Evolutionary conservation across 2,797 vertebrate species (phyloP).

Genomic region (Hyperoplus immaculatus): DNA sequence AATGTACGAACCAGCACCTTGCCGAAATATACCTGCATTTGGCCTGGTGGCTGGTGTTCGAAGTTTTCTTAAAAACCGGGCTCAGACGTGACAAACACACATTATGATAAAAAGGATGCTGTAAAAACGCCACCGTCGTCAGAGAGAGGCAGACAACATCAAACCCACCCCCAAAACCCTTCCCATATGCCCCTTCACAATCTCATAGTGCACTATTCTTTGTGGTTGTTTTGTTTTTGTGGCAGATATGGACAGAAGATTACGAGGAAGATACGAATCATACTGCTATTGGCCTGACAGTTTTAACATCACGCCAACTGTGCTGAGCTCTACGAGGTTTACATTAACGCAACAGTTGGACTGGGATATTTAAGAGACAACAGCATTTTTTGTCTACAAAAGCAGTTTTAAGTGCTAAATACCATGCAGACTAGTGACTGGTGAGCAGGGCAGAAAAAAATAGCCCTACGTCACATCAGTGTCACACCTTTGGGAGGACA

Average conservation of each 20-base stretch:
- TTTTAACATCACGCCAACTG: constrained; percentile 37
- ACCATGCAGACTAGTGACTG: constrained; percentile 73
- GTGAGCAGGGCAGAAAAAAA: constrained; percentile 53
- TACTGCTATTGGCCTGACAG: constrained; percentile 73
- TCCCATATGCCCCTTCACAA: constrained; percentile 64
- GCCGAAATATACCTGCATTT: constrained; percentile 49
- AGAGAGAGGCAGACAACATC: constrained; percentile 82
- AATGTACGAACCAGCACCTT: constrained; percentile 47
- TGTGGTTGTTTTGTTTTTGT: constrained; percentile 41
- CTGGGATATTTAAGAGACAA: constrained; percentile 43
- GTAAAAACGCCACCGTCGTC: constrained; percentile 79
- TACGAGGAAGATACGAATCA: constrained; percentile 37
- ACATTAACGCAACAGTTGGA: constrained; percentile 63
- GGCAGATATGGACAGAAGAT: constrained; percentile 62
- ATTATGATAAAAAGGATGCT: constrained; percentile 46
- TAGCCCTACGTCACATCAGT: constrained; percentile 54
- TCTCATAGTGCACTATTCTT: constrained; percentile 78
- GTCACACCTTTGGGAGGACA: constrained; percentile 49
- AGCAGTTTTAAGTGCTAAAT: constrained; percentile 78
- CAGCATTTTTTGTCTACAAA: constrained; percentile 63
- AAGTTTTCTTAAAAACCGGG: constrained; percentile 13
- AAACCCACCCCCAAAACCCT: constrained; percentile 44
- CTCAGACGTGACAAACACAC: constrained; percentile 51
- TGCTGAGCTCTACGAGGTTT: constrained; percentile 54
- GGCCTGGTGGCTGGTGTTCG: constrained; percentile 51